These are phyloP conservation scores for Drosophila heteroneura DNA, from an alignment of 2,888 invertebrate genomes.

Conservation along the genomic window DNA sequence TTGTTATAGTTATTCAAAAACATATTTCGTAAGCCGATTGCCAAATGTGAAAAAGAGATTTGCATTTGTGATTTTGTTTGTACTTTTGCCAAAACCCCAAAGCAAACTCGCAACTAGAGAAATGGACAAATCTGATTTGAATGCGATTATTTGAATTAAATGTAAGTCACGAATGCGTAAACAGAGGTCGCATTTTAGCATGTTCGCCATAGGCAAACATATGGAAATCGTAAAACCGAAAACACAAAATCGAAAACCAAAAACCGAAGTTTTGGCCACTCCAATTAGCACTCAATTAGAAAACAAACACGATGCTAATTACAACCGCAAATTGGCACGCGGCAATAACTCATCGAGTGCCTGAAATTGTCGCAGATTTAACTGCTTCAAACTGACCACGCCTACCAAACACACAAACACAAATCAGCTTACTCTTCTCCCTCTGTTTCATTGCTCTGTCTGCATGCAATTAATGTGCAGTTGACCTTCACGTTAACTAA, in stretches of 20 bases:
- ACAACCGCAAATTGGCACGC: conserved; percentile 51
- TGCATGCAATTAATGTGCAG: conserved; percentile 72
- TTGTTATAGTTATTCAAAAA: conserved; percentile 4
- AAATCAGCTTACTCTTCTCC: background rate
- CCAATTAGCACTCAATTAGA: conserved; percentile 79
- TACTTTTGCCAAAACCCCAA: conserved; percentile 28
- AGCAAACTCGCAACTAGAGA: conserved; percentile 12
- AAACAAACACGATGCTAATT: conserved; percentile 72
- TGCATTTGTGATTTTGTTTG: conserved; percentile 28
- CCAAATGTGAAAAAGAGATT: conserved; percentile 36
- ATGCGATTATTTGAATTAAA: conserved; percentile 73
- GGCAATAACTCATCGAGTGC: conserved; percentile 28
- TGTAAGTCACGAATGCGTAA: conserved; percentile 76
- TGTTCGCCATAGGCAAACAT: conserved; percentile 44
- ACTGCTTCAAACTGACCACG: conserved; percentile 18
- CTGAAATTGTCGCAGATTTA: conserved; percentile 68
- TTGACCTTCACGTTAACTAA: conserved; percentile 74
- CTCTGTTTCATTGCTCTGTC: background rate
- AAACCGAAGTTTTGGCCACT: conserved; percentile 31
- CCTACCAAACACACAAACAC: conserved; percentile 10
- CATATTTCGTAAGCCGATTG: conserved; percentile 42
- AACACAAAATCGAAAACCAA: conserved; percentile 5
- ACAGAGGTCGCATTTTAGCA: conserved; percentile 64
- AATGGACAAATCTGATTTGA: conserved; percentile 65
- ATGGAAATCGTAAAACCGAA: conserved; percentile 22